Evolutionary conservation across 2,797 vertebrate species (phyloP).

Genomic region (Coendou prehensilis): DNA sequence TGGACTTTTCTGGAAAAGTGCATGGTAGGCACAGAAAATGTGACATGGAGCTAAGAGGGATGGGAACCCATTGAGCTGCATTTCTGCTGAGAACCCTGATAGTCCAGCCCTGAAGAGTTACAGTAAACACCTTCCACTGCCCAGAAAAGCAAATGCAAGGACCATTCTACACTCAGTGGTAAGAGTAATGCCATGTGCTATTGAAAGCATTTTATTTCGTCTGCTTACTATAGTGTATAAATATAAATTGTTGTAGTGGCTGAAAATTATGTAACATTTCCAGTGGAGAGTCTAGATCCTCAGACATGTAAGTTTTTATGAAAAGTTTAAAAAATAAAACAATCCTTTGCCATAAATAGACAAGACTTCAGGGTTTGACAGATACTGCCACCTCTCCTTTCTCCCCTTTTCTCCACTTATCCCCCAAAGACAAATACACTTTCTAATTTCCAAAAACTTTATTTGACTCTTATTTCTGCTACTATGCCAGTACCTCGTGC

Average conservation of each 20-base stretch:
- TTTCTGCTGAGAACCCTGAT: background rate
- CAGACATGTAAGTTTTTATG: background rate
- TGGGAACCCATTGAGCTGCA: background rate
- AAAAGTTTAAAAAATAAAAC: background rate
- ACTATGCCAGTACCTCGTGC: background rate
- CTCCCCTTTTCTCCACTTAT: background rate
- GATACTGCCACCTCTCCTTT: background rate
- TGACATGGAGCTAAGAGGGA: background rate
- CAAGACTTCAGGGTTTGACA: background rate
- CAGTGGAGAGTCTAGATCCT: background rate
- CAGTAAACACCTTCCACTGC: background rate
- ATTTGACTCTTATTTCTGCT: background rate
- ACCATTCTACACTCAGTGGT: background rate
- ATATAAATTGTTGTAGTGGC: background rate
- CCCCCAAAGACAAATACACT: background rate
- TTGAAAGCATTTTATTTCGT: slow-evolving; percentile 40
- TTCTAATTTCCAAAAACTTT: slow-evolving; percentile 1
- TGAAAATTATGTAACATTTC: background rate
- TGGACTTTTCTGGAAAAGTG: slow-evolving; percentile 12
- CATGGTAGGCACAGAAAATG: background rate
- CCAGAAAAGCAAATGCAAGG: background rate
- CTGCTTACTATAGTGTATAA: background rate
- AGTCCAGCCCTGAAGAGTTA: background rate
- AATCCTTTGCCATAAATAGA: background rate
- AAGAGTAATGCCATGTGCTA: background rate